Evolutionary conservation across 2,113 vertebrate genomes (phyloP).

Genomic region (Epinephelus cyanopodus): DNA sequence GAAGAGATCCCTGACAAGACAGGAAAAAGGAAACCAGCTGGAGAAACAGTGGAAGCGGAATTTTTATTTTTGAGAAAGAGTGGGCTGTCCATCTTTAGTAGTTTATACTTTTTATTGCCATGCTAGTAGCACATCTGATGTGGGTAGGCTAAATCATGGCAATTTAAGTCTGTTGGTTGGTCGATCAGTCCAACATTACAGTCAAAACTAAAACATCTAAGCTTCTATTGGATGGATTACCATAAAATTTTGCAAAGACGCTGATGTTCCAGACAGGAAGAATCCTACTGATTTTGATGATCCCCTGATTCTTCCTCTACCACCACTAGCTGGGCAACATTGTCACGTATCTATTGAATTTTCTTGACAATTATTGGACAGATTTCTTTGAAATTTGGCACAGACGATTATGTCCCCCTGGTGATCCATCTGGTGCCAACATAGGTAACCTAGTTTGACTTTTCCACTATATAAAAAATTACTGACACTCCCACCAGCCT

Average conservation of each 20-base stretch:
- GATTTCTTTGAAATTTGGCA: background rate
- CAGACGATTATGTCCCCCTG: background rate
- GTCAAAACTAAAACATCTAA: background rate
- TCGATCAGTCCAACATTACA: background rate
- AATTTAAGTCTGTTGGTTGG: background rate
- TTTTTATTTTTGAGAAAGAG: background rate
- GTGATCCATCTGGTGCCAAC: background rate
- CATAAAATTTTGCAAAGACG: background rate
- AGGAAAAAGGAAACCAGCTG: constrained; percentile 5
- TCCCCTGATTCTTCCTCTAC: background rate
- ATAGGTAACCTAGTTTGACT: background rate
- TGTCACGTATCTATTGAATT: background rate
- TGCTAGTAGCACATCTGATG: background rate
- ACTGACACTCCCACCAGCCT: no score
- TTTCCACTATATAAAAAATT: no score
- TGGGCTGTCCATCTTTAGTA: background rate
- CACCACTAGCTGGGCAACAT: background rate
- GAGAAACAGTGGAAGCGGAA: background rate
- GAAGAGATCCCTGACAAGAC: constrained; percentile 87
- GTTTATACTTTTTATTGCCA: background rate
- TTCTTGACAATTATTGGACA: background rate
- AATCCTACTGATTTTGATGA: background rate
- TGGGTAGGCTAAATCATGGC: background rate
- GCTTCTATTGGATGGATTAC: background rate
- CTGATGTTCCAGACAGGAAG: background rate